Evolutionary conservation across 64 coral and sea anemone genomes (phyloP).

Genomic region (Montipora cactus): DNA sequence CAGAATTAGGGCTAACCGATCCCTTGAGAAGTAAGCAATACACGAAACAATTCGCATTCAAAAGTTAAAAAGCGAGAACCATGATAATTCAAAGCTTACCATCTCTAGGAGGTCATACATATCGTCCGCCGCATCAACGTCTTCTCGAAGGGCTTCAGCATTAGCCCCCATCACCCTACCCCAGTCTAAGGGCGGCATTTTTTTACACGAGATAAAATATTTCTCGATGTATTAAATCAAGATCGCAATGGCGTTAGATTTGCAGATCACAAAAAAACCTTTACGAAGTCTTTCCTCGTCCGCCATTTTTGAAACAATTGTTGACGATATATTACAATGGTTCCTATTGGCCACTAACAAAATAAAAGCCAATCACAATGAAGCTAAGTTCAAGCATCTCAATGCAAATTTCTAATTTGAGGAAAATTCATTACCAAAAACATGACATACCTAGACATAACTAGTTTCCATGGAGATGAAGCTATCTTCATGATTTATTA

Average conservation of each 20-base stretch:
- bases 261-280: slow-evolving; percentile 31
- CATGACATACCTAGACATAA: background rate
- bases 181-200: slow-evolving; percentile 95
- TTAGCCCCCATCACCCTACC: slow-evolving; percentile 78
- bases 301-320: slow-evolving; percentile 91
- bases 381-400: background rate
- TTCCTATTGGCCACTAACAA: background rate
- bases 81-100: slow-evolving; percentile 53
- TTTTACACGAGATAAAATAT: background rate
- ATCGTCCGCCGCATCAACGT: slow-evolving; percentile 81
- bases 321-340: background rate
- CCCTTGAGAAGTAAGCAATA: slow-evolving; percentile 40
- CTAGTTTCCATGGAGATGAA: background rate
- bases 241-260: background rate
- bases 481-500: no score
- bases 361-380: background rate
- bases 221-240: background rate
- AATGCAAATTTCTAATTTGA: background rate
- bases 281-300: slow-evolving; percentile 8
- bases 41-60: background rate
- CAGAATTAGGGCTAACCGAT: slow-evolving; percentile 46
- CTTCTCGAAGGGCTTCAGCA: slow-evolving; percentile 63
- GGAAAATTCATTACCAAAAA: background rate
- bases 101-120: slow-evolving; percentile 79
- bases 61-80: background rate